Percentiles rank a stretch among this genome's conserved stretches.
Evolutionary conservation across 2,113 vertebrate species (phyloP).

Genomic region (Dissostichus mawsoni): DNA sequence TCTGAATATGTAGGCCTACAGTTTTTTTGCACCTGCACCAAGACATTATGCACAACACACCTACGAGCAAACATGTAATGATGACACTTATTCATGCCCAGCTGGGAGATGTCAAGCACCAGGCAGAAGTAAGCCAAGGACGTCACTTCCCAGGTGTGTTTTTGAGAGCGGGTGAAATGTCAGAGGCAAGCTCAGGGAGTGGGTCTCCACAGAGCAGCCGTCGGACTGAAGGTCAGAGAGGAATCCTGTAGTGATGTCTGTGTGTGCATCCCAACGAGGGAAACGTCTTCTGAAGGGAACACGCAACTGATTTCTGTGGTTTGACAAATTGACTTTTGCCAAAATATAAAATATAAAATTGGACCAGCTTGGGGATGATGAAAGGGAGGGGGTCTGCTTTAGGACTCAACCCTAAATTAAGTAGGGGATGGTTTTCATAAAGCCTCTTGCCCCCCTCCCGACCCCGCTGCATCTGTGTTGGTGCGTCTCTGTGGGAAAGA

Average conservation of each 20-base stretch:
- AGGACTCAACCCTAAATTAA: constrained; percentile 31
- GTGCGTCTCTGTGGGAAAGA: constrained; percentile 90
- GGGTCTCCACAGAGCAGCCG: constrained; percentile 76
- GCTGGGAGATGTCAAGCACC: constrained; percentile 65
- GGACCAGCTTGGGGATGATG: constrained; percentile 62
- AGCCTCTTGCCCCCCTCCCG: constrained; percentile 76
- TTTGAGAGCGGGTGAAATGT: constrained; percentile 54
- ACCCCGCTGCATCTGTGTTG: constrained; percentile 88
- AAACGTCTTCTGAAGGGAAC: constrained; percentile 36
- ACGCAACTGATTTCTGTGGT: constrained; percentile 75
- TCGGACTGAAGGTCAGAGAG: constrained; percentile 50
- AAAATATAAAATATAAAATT: constrained; percentile 73
- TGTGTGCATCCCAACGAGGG: constrained; percentile 36
- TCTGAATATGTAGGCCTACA: constrained; percentile 44
- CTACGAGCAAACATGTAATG: constrained; percentile 54
- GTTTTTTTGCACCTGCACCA: constrained; percentile 58
- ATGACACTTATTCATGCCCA: constrained; percentile 59
- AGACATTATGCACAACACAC: constrained; percentile 53
- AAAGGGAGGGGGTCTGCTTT: constrained; percentile 60
- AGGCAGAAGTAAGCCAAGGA: constrained; percentile 64
- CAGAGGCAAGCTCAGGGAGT: constrained; percentile 74
- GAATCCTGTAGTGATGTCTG: constrained; percentile 47
- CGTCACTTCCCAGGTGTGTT: constrained; percentile 40
- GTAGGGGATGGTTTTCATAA: constrained; percentile 66
- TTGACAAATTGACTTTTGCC: constrained; percentile 80